Base-by-base conservation (phyloP, 2,113 vertebrate species). In the Triplophysa dalaica region DNA sequence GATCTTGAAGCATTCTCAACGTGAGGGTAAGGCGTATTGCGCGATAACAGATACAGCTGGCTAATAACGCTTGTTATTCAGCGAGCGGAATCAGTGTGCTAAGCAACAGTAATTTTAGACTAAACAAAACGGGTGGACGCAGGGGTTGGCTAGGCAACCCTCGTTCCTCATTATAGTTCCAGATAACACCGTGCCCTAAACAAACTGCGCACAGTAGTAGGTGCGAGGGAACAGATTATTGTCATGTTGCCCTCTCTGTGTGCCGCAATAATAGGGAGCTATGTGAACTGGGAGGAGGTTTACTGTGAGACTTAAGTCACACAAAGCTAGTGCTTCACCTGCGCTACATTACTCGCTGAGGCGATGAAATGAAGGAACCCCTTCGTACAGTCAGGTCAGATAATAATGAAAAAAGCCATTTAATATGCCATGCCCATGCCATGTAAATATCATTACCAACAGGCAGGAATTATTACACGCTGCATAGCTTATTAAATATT, bases 401-500 rank as follows among this genome's bases (percentile, higher is more conserved):
- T 82, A 85, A 82, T 81, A 76, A 29, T 29, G 26, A 62, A 75
- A 67, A 81, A 77, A 78, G 24, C 24, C 75, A 77, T 69, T 83
- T 87, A 78, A 66, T 85, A 78, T 86, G 67, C 61, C 72, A 78
- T 61, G 72, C 43, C 83, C 68, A 77, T 83, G 62, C 70, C 70
- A 73, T 75, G 77, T 72, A 86, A 86, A 78, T 83, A 73, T 77
- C 79, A 87, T 88, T 82, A 84, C 68, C 78, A 84, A 84, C 67
- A 19, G 38, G 45, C 60, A 81, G 78, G 79, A 60, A 63, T 67
- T 69, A 78, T 78, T 80, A 83, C 48, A 61, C 24, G 70, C 33
- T 64, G 66, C 17, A 56, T 7, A 58, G 62, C 19, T 84, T 83
- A 82, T 87, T 85, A 83, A 84, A 85, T 81, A 82, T 78, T 64